A percentile compares a stretch with the other conserved stretches of the same genome.
Conservation (phyloP, 2,797 vertebrate genomes). For the Myotis planiceps region DNA sequence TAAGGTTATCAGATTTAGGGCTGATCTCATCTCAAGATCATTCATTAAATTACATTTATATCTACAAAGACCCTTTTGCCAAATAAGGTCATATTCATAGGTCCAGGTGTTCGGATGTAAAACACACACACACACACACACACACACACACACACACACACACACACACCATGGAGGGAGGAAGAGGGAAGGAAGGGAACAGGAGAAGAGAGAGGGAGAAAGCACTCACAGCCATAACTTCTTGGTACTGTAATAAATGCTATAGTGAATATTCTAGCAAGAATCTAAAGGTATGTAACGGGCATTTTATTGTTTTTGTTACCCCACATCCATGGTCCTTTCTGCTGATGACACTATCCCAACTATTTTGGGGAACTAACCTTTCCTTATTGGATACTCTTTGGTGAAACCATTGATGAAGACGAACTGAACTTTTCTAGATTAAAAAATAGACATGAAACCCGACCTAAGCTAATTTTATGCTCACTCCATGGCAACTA, state of each 20-base stretch:
- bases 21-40: not conserved
- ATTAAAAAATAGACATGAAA: conserved; percentile 29
- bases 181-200: not conserved
- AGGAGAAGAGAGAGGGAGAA: not conserved
- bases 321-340: not conserved
- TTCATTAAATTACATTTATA: not conserved
- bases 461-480: conserved; percentile 16
- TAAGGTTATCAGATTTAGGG: not conserved
- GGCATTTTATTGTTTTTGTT: not conserved
- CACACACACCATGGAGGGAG: not conserved
- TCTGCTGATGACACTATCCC: not conserved
- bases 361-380: not conserved
- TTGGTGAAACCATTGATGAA: not conserved
- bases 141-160: not conserved
- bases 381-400: not conserved
- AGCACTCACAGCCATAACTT: not conserved
- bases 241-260: not conserved
- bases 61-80: not conserved
- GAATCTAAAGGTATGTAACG: not conserved
- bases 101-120: not conserved
- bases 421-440: not conserved
- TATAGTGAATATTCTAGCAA: not conserved
- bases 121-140: not conserved
- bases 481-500: conserved; percentile 36
- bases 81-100: not conserved